Conservation (phyloP, 2,888 invertebrate genomes). For the Cephus runcator region DNA sequence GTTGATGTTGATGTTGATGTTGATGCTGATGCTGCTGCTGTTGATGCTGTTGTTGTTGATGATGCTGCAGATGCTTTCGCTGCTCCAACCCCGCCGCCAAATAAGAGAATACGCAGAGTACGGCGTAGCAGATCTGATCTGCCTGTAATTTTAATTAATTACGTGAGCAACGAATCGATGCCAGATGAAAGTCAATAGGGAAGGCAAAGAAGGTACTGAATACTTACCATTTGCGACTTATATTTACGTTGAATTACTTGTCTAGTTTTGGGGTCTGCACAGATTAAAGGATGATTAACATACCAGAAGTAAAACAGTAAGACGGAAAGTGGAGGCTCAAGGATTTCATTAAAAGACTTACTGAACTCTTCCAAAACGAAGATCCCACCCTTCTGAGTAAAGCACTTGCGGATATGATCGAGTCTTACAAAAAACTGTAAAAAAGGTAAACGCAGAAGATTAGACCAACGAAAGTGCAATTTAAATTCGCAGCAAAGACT, state of each 20-base stretch:
- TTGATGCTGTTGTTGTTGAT: conserved; percentile 52
- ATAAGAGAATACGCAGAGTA: conserved; percentile 98
- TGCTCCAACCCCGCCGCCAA: conserved; percentile 92
- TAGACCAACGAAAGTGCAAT: no score
- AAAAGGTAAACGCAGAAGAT: conserved; percentile 39
- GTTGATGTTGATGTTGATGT: conserved; percentile 36
- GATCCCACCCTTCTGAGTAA: conserved; percentile 98
- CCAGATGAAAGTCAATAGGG: conserved; percentile 75
- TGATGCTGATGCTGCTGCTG: conserved; percentile 31
- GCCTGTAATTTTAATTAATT: conserved; percentile 73
- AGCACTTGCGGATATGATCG: conserved; percentile 99
- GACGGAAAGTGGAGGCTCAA: no score
- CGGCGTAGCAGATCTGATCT: conserved; percentile 99
- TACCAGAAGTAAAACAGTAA: no score
- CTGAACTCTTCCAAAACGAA: conserved; percentile 99
- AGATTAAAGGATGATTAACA: conserved; percentile 29
- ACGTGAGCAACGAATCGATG: conserved; percentile 48
- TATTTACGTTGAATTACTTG: conserved; percentile 97
- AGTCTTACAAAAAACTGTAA: conserved; percentile 99
- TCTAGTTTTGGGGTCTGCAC: conserved; percentile 96
- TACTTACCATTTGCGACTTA: conserved; percentile 96
- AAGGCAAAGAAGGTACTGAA: conserved; percentile 66
- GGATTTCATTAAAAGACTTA: conserved; percentile 73
- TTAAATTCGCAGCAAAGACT: no score
- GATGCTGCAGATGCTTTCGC: conserved; percentile 63